These are phyloP conservation scores for Pipistrellus kuhlii DNA, from an alignment of 2,797 vertebrate species.

Conservation along the genomic window DNA sequence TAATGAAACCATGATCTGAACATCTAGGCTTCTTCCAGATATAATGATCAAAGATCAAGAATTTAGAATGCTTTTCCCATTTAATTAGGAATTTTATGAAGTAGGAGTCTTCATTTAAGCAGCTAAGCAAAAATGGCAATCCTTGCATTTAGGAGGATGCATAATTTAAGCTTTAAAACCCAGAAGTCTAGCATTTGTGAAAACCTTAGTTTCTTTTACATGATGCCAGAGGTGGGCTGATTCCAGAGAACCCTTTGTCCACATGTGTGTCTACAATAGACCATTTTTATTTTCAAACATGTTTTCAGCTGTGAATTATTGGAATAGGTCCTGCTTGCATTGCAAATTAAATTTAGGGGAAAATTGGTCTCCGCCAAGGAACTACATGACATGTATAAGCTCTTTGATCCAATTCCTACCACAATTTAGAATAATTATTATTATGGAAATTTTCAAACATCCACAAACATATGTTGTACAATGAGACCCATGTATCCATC, in stretches of 20 bases:
- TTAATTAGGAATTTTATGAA: slow-evolving; percentile 80
- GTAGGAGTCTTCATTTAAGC: slow-evolving; percentile 64
- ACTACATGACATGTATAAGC: background rate
- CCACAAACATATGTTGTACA: background rate
- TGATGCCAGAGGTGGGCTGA: background rate
- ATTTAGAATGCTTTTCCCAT: slow-evolving; percentile 70
- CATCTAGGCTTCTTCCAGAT: slow-evolving; percentile 69
- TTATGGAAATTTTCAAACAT: slow-evolving; percentile 38
- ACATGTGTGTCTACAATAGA: background rate
- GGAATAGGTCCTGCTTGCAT: background rate
- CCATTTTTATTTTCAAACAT: slow-evolving; percentile 31
- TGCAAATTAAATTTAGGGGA: slow-evolving; percentile 39
- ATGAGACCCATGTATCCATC: background rate
- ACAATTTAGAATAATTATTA: slow-evolving; percentile 51
- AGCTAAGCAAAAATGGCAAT: slow-evolving; percentile 55
- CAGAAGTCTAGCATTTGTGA: background rate
- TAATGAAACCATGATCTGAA: slow-evolving; percentile 78
- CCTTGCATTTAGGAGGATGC: background rate
- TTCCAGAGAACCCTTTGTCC: background rate
- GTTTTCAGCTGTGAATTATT: background rate
- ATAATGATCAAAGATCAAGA: slow-evolving; percentile 78
- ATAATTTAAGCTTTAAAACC: slow-evolving; percentile 65
- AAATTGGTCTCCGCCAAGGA: background rate
- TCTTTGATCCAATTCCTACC: background rate
- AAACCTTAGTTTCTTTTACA: background rate